Base-by-base conservation (phyloP, 1,140 invertebrate species). In the Leptoteleia sp. region DNA sequence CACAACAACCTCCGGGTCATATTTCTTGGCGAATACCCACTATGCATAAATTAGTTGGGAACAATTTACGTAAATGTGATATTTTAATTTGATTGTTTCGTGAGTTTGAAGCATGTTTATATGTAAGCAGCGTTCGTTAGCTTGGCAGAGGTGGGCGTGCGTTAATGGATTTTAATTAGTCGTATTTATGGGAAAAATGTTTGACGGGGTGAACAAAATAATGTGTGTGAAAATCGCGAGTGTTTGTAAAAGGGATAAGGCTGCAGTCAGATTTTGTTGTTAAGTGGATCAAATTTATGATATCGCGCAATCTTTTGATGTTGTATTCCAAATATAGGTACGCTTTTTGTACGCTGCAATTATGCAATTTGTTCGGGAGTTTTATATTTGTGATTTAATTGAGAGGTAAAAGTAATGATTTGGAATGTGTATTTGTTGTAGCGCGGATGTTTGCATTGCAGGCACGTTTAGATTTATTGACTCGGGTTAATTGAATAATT, bases 21-120 rank as follows among this genome's bases (percentile, higher is more conserved):
- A n/a, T n/a, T n/a, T n/a, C n/a, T n/a, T n/a, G n/a, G n/a, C n/a
- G n/a, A n/a, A n/a, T n/a, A n/a, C n/a, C n/a, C 25, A 38, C 48
- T 15, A n/a, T 16, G 68, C 33, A 67, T 67, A 67, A 43, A 76
- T 76, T 67, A 59, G 71, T 76, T 76, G 54, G 54, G 54, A 45
- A 76, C 71, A 76, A 76, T 76, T 73, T 61, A 61, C 59, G 5
- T 1, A 45, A 31, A 50, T 59, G 52, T 57, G 37, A 75, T 59
- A 65, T 73, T 57, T 64, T 45, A 73, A 64, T 47, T 55, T 29
- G 4, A 29, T 33, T 5, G 27, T 19, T 52, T 38, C 6, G 35
- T 17, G 5, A 27, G 13, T 12, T 50, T 50, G 22, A 68, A 27
- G 19, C 2, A 47, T 48, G 47, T 27, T 40, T 52, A 27, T 8